Percentiles rank a stretch among this genome's conserved stretches.
phyloP scores from a whole-genome alignment of 2,888 invertebrate species.

The Allolobophora icterica region DNA sequence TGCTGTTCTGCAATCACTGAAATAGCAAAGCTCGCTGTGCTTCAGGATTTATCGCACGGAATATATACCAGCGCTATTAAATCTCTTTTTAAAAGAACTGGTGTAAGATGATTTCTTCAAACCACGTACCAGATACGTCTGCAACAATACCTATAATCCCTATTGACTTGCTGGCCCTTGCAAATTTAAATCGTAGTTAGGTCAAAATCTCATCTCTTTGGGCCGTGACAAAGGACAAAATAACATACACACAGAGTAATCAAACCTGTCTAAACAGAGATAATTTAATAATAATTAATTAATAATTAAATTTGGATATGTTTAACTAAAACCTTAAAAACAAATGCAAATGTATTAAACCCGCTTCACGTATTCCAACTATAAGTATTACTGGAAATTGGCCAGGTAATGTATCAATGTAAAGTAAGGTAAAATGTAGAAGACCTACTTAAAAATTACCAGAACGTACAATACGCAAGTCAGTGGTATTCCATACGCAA shows the following conservation, averaged over 20 bases:
- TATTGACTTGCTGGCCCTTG: background rate
- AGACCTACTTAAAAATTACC: background rate
- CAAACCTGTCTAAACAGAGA: background rate
- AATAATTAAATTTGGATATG: too few relatives aligned
- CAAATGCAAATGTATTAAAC: background rate
- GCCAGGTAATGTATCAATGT: background rate
- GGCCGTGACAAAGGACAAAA: background rate
- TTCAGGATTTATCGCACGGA: background rate
- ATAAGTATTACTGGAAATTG: background rate
- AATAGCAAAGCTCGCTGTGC: background rate
- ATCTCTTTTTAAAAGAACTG: background rate
- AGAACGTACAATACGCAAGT: background rate
- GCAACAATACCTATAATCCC: background rate
- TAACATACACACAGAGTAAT: background rate
- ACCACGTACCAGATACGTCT: background rate
- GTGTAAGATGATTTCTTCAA: background rate
- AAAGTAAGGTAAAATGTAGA: background rate
- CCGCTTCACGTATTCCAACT: background rate
- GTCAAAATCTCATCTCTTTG: background rate
- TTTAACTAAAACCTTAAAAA: slow-evolving; percentile 10
- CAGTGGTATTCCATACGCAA: background rate
- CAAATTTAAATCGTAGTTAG: background rate
- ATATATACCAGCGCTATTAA: background rate
- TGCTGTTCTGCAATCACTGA: background rate
- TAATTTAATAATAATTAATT: too few relatives aligned